Evolutionary conservation across 2,888 invertebrate genomes (phyloP), one percentile per base, ranked within the genome.

Genomic region (Auanema sp.): DNA sequence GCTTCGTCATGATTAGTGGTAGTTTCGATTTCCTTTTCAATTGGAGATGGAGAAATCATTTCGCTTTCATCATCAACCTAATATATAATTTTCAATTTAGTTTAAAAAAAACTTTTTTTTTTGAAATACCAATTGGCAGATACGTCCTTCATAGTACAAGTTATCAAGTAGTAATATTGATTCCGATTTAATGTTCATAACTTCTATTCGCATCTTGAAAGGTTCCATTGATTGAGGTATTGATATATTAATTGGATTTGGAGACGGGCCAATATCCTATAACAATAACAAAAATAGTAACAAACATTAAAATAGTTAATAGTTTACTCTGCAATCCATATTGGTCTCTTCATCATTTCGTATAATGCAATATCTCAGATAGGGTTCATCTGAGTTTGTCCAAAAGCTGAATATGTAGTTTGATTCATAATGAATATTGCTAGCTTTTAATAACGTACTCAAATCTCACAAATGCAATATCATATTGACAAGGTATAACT

Each of bases 401-500:
- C 80, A 80, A 61, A 76, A 78, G 56, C 79, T 79, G 66, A 62
- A 76, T 71, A 25, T 33, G 24, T 1, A 4, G 33, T 21, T 14
- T 3, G 40, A n/a, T 51, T 18, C 21, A 25, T 41, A 16, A 40
- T 23, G 14, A 33, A 41, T 44, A 8, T 50, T 18, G 21, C 3
- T 42, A 42, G n/a, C 12, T 53, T 11, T 55, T 14, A 49, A 1
- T 42, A 41, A 51, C 72, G 42, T 44, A 79, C 77, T 80, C 77
- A 49, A 80, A 80, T 50, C 71, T 67, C 6, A 80, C 56, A n/a
- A 60, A 65, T 1, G 77, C 76, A 55, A 74, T 72, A n/a, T 74
- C 79, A 49, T 69, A 71, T 56, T 80, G 78, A 62, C 80, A 80
- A 2, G 78, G 78, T 58, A 80, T 72, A 50, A 64, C 63, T n/a